Conservation (phyloP, 2,113 vertebrate species). For the Pelecanoides urinatrix region DNA sequence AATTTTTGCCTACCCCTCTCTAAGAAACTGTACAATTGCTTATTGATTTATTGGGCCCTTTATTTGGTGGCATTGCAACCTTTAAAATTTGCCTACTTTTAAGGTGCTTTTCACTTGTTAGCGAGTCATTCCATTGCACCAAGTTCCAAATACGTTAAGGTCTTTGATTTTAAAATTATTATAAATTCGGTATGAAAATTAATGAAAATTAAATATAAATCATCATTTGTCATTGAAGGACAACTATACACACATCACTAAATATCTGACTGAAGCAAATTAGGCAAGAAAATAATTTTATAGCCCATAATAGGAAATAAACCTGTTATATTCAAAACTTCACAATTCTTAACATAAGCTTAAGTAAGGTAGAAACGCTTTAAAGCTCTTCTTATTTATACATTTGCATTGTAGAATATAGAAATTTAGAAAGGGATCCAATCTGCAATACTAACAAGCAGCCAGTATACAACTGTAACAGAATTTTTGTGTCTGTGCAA, state of each 20-base stretch:
- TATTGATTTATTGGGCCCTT: neutral
- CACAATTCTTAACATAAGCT: neutral
- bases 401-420: neutral
- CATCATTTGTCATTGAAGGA: conserved; percentile 54
- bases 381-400: neutral
- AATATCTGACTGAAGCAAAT: conserved; percentile 36
- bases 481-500: neutral
- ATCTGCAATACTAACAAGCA: neutral
- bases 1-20: neutral
- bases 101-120: conserved; percentile 30
- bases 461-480: neutral
- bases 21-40: neutral
- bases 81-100: conserved; percentile 24
- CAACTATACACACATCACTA: conserved; percentile 49
- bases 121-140: conserved; percentile 11
- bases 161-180: conserved; percentile 38
- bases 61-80: neutral
- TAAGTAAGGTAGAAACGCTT: neutral
- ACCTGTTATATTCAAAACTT: neutral
- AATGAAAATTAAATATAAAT: conserved; percentile 48
- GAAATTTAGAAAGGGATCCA: conserved; percentile 1
- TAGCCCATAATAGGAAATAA: conserved; percentile 23
- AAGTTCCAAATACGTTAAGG: neutral
- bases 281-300: conserved; percentile 48
- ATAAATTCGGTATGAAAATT: conserved; percentile 10